Conservation (phyloP, 2,888 invertebrate genomes). For the Apantesis nais region DNA sequence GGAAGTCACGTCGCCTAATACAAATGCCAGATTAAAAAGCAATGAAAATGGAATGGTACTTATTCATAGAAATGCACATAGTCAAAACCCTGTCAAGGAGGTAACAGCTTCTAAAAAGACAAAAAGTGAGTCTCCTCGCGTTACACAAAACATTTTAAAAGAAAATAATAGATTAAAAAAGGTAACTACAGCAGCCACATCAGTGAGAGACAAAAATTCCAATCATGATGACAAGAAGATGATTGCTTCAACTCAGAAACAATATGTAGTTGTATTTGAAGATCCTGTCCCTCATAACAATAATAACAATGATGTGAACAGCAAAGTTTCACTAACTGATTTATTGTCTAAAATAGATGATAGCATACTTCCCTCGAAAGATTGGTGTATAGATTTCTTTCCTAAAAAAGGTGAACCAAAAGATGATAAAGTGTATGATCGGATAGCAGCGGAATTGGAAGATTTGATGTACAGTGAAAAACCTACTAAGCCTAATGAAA, state of each 20-base stretch:
- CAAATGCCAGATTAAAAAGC: slow-evolving; percentile 68
- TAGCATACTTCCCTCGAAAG: slow-evolving; percentile 71
- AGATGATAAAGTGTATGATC: slow-evolving; percentile 81
- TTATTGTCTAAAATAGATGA: slow-evolving; percentile 68
- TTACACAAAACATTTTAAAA: slow-evolving; percentile 63
- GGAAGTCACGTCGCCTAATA: slow-evolving; percentile 50
- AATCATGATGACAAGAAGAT: slow-evolving; percentile 48
- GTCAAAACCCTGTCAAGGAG: slow-evolving; percentile 66
- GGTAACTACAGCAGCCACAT: slow-evolving; percentile 29
- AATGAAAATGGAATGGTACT: slow-evolving; percentile 82
- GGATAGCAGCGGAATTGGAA: slow-evolving; percentile 82
- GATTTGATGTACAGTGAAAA: slow-evolving; percentile 80
- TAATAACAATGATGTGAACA: slow-evolving; percentile 57
- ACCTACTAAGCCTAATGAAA: slow-evolving; percentile 58
- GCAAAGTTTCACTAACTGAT: slow-evolving; percentile 63
- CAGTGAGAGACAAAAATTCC: slow-evolving; percentile 54
- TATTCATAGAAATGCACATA: slow-evolving; percentile 67
- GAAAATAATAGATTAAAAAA: slow-evolving; percentile 74
- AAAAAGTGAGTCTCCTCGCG: slow-evolving; percentile 46
- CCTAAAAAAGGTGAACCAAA: slow-evolving; percentile 75
- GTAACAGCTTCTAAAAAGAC: slow-evolving; percentile 53
- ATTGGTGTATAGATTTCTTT: slow-evolving; percentile 79
- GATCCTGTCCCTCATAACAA: slow-evolving; percentile 55
- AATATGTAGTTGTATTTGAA: slow-evolving; percentile 73
- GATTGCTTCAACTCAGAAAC: slow-evolving; percentile 58